These are phyloP conservation scores for Neoaliturus tenellus DNA, from an alignment of 2,888 invertebrate species.

Conservation along the genomic window DNA sequence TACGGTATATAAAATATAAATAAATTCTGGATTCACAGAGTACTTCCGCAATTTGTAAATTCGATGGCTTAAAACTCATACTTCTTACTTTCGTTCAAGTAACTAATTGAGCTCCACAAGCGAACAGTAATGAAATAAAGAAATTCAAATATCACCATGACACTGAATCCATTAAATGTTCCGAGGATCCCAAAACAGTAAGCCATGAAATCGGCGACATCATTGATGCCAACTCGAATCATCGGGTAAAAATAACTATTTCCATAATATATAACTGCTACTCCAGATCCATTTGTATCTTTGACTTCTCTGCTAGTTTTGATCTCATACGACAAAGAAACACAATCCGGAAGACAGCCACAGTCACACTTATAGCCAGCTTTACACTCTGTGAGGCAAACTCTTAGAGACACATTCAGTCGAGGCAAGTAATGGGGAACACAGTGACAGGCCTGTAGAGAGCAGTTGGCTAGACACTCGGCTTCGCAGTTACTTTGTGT, in stretches of 20 bases:
- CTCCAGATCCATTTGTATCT: background rate
- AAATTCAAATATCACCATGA: slow-evolving; percentile 15
- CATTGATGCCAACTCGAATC: slow-evolving; percentile 5
- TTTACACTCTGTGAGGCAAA: background rate
- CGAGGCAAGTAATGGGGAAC: background rate
- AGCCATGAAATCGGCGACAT: background rate
- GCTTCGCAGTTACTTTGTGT: background rate
- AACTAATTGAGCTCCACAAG: background rate
- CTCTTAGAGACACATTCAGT: background rate
- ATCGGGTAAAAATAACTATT: background rate
- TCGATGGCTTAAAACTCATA: too few species aligned
- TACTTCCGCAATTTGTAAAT: too few species aligned
- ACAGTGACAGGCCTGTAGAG: background rate
- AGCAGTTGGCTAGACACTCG: background rate
- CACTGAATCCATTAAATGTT: slow-evolving; percentile 6
- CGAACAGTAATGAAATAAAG: background rate
- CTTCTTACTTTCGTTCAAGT: too few species aligned
- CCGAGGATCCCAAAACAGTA: slow-evolving; percentile 5
- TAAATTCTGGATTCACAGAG: too few species aligned
- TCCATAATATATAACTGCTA: background rate
- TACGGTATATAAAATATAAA: too few species aligned
- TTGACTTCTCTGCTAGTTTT: background rate
- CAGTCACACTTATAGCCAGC: background rate
- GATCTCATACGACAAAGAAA: background rate
- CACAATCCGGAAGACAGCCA: background rate